Evolutionary conservation across 2,888 invertebrate species (phyloP).

Genomic region (Trilocha varians): DNA sequence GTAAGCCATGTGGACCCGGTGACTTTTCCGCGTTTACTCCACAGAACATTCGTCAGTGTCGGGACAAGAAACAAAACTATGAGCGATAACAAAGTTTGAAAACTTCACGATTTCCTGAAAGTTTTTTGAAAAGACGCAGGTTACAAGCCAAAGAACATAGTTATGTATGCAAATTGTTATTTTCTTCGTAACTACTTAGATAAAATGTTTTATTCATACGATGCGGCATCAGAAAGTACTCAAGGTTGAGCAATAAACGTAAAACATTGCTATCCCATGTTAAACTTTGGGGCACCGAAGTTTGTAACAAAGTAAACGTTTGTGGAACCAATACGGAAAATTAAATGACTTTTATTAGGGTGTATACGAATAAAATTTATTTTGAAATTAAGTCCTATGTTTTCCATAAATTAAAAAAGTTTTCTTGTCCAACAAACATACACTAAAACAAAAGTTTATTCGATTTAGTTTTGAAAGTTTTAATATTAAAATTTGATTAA

Average conservation of each 20-base stretch:
- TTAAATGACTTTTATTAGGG: not conserved
- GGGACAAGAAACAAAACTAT: constrained; percentile 13
- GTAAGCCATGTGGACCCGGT: constrained; percentile 20
- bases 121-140: constrained; percentile 21
- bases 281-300: constrained; percentile 5
- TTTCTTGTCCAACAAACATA: too few species aligned
- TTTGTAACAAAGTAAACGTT: constrained; percentile 17
- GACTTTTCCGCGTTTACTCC: constrained; percentile 21
- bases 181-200: constrained; percentile 19
- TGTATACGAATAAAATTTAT: not conserved
- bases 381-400: not conserved
- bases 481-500: not conserved
- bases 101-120: constrained; percentile 22
- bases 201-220: constrained; percentile 25
- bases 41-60: constrained; percentile 25
- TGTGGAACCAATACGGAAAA: constrained; percentile 8
- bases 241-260: constrained; percentile 6
- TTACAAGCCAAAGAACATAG: constrained; percentile 24
- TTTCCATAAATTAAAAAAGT: too few species aligned
- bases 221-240: constrained; percentile 12
- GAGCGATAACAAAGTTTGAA: constrained; percentile 12
- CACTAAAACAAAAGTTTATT: too few species aligned
- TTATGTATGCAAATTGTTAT: constrained; percentile 31
- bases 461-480: too few species aligned
- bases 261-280: constrained; percentile 6